Conservation (phyloP, 1,140 invertebrate genomes). For the Rhagoletis pomonella region DNA sequence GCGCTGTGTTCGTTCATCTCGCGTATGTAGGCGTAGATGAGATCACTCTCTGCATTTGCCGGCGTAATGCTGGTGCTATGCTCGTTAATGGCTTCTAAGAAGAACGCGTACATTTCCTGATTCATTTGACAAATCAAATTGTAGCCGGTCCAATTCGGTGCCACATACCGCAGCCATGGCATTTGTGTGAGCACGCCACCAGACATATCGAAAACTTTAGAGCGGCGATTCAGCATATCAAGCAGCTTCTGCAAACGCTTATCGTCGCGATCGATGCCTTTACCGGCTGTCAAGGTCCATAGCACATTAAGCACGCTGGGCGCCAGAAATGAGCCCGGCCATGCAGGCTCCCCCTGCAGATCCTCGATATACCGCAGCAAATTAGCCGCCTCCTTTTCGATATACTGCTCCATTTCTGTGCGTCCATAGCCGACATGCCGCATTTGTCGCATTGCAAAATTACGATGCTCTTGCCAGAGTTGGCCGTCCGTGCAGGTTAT, state of each 20-base stretch:
- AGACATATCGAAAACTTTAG: constrained; percentile 81
- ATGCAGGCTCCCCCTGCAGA: constrained; percentile 67
- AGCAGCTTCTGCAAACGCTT: constrained; percentile 78
- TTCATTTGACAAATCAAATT: constrained; percentile 81
- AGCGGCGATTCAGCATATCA: constrained; percentile 78
- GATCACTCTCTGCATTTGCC: constrained; percentile 76
- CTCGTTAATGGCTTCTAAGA: constrained; percentile 79
- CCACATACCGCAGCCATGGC: constrained; percentile 82
- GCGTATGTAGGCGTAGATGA: constrained; percentile 85
- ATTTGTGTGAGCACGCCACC: constrained; percentile 81
- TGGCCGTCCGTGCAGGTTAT: constrained; percentile 86
- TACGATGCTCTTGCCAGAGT: constrained; percentile 84
- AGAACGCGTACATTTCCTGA: constrained; percentile 76
- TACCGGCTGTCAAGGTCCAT: constrained; percentile 83
- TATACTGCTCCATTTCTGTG: constrained; percentile 81
- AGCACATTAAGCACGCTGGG: constrained; percentile 83
- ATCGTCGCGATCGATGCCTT: constrained; percentile 74
- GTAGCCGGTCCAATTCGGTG: constrained; percentile 81
- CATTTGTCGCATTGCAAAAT: constrained; percentile 83
- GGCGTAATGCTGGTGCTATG: constrained; percentile 77
- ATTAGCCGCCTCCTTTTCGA: constrained; percentile 79
- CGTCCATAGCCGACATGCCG: constrained; percentile 85
- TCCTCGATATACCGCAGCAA: constrained; percentile 76
- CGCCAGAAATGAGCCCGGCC: constrained; percentile 75
- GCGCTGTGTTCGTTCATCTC: constrained; percentile 77